A percentile compares a stretch with the other conserved stretches of the same genome.
These are phyloP conservation scores for Mercenaria mercenaria DNA, from an alignment of 1,140 invertebrate genomes.

Conservation along the genomic window DNA sequence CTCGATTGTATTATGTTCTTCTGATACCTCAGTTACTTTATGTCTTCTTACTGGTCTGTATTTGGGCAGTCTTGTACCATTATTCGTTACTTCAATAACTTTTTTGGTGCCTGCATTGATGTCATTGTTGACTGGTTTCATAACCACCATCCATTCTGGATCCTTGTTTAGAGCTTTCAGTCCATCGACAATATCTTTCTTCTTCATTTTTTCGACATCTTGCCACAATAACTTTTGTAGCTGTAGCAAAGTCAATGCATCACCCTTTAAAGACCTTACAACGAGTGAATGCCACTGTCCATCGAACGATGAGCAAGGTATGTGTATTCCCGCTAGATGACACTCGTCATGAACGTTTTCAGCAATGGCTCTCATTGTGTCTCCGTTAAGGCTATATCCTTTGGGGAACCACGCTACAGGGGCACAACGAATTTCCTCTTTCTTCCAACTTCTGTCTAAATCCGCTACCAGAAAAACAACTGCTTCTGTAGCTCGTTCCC, in stretches of 20 bases:
- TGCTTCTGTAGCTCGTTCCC: neutral
- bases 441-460: slow-evolving; percentile 30
- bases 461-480: neutral
- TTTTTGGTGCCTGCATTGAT: neutral
- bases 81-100: too few species aligned
- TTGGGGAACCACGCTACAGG: neutral
- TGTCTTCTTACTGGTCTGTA: too few species aligned
- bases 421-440: neutral
- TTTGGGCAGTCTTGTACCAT: too few species aligned
- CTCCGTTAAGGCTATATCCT: neutral
- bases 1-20: too few species aligned
- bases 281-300: neutral
- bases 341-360: neutral
- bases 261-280: neutral
- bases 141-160: neutral
- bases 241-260: neutral
- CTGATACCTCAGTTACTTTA: too few species aligned
- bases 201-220: neutral
- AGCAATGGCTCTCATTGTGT: neutral
- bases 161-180: neutral
- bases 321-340: neutral
- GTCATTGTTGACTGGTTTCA: neutral
- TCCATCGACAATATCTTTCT: neutral
- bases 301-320: neutral
- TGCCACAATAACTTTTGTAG: neutral